Base-by-base conservation (phyloP, 1,140 invertebrate species). In the Idris sp. region DNA sequence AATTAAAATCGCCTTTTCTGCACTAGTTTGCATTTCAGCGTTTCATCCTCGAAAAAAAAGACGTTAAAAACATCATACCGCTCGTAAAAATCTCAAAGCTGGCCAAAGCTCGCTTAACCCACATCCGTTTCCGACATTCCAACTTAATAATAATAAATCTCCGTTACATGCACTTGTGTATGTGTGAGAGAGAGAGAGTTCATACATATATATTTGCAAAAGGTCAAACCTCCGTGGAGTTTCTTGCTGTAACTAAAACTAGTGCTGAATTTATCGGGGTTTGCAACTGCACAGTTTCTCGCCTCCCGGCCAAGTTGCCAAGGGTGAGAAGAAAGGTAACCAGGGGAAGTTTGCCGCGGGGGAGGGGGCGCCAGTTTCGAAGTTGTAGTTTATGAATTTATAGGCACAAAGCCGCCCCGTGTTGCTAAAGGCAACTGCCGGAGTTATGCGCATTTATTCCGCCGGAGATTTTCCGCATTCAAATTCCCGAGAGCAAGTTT, bases 321-420 rank as follows among this genome's bases (percentile, higher is more conserved):
- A 38, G 61, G 41, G 64, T 74, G 65, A 58, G 41, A 41, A 19
- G 44, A 41, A 79, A 81, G 78, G 76, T 83, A 83, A 82, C 78
- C 74, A 62, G 58, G 80, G 67, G 80, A 85, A 83, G 76, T 83
- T 85, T 83, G 80, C 74, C 19, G 58, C 30, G 31, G 28, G 54
- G 51, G 13, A 28, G 22, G 4, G 33, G 54, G 31, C 40, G 36
- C 46, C 19, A 73, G 78, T 81, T 79, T 82, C 83, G 53, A 86
- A 87, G 81, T 86, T 80, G 81, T 83, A 83, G 81, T 82, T 87
- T 86, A 86, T 86, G 84, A 87, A 87, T 87, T 87, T 87, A 86
- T 87, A 84, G 76, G 79, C 78, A 77, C 76, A 82, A 80, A 82
- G 81, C 79, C 81, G 79, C 77, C 44, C 61, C 68, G 74, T 62